Conservation (phyloP, 2,888 invertebrate genomes). For the Eupsilia transversa region DNA sequence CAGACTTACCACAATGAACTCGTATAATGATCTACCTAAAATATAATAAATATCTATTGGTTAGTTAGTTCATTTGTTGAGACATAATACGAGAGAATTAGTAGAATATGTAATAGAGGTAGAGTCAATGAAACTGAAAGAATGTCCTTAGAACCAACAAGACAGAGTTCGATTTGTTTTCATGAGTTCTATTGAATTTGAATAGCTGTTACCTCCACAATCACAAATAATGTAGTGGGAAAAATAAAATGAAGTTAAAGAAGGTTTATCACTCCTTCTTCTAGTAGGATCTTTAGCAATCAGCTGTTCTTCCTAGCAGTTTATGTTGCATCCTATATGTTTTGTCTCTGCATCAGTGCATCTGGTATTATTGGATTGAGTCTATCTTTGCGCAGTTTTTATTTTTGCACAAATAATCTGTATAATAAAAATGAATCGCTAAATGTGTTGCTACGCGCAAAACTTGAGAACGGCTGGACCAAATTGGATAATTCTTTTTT, state of each 20-base stretch:
- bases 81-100: not conserved
- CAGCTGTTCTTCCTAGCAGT: too few relatives aligned
- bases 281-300: not conserved
- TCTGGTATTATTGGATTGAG: too few relatives aligned
- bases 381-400: not conserved
- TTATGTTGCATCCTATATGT: not conserved
- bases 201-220: not conserved
- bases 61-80: not conserved
- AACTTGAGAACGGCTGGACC: too few relatives aligned
- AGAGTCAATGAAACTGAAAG: conserved; percentile 1
- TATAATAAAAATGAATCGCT: not conserved
- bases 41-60: too few relatives aligned
- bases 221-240: not conserved
- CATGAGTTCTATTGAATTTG: not conserved
- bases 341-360: not conserved
- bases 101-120: not conserved
- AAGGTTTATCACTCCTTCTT: not conserved
- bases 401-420: not conserved
- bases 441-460: too few relatives aligned
- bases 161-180: not conserved
- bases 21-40: too few relatives aligned
- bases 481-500: too few relatives aligned
- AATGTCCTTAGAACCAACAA: not conserved
- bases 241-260: not conserved
- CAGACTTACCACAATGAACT: too few relatives aligned